A percentile compares a stretch with the other conserved stretches of the same genome.
Conservation (phyloP, 2,113 vertebrate species). For the Narcine bancroftii region DNA sequence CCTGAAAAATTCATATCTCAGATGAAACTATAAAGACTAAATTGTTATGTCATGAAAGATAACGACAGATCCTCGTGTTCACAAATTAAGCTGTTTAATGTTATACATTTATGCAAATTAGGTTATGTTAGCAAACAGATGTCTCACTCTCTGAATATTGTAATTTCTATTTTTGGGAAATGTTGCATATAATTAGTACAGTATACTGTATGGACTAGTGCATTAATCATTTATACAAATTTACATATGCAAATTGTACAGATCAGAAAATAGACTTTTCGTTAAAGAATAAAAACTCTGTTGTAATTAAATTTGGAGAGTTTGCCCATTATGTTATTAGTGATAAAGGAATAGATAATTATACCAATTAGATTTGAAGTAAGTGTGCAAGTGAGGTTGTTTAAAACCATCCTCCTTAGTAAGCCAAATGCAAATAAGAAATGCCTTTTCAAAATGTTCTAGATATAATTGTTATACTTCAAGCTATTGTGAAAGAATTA, state of each 20-base stretch:
- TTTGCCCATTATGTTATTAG: slow-evolving; percentile 19
- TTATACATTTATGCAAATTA: slow-evolving; percentile 1
- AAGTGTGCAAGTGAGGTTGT: neutral
- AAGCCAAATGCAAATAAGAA: neutral
- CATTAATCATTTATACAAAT: slow-evolving; percentile 31
- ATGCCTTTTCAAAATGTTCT: neutral
- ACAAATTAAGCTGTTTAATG: slow-evolving; percentile 11
- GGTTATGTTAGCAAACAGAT: slow-evolving; percentile 28
- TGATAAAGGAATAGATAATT: slow-evolving; percentile 31
- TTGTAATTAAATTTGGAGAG: slow-evolving; percentile 24
- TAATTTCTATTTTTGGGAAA: slow-evolving; percentile 15
- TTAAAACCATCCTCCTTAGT: neutral
- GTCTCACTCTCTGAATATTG: neutral
- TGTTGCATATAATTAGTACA: slow-evolving; percentile 23
- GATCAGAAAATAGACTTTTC: slow-evolving; percentile 17
- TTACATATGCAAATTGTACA: slow-evolving; percentile 11
- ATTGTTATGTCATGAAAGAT: slow-evolving; percentile 2
- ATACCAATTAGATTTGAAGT: slow-evolving; percentile 2
- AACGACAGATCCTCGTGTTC: neutral
- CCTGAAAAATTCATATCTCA: neutral
- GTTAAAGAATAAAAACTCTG: slow-evolving; percentile 8
- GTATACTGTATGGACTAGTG: neutral
- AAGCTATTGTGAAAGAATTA: neutral
- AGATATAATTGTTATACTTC: neutral
- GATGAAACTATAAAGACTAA: neutral